Conservation (phyloP, 2,113 vertebrate genomes). For the zebrafish (Danio rerio) region GRCz12tu NC_133194.1:32346001-32346500, state of each 20-base stretch:
- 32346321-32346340: neutral
- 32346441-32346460: conserved; percentile 95
- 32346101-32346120: neutral
- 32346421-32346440: conserved; percentile 98
- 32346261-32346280: neutral
- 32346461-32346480: conserved; percentile 18
- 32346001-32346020: too few relatives aligned
- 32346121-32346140: conserved; percentile 96
- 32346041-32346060: neutral
- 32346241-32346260: conserved; percentile 6
- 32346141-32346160: conserved; percentile 95
- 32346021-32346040: too few relatives aligned
- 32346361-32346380: conserved; percentile 93
- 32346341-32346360: conserved; percentile 58
- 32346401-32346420: conserved; percentile 97
- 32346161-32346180: conserved; percentile 97
- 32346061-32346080: neutral
- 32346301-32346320: neutral
- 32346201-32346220: conserved; percentile 94
- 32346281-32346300: neutral
- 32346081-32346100: neutral
- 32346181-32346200: conserved; percentile 99
- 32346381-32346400: conserved; percentile 95
- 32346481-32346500: neutral
- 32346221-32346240: conserved; percentile 78